Conservation (phyloP, 2,797 vertebrate genomes). For the Characodon lateralis region DNA sequence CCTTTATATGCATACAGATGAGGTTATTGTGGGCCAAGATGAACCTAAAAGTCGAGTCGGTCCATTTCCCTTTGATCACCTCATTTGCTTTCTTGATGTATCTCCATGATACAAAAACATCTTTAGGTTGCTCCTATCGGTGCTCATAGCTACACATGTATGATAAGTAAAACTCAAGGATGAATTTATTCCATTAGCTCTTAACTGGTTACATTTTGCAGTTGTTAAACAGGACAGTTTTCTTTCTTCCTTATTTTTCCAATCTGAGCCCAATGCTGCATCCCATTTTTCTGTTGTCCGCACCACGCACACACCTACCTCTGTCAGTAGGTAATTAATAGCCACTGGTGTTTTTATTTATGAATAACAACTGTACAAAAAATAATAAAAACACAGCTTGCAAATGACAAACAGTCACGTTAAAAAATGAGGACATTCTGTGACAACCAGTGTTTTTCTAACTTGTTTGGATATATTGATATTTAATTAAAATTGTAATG, state of each 20-base stretch:
- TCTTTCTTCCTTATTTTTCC: background rate
- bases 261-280: background rate
- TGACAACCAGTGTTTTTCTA: too few species aligned
- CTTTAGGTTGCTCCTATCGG: background rate
- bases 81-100: slow-evolving; percentile 7
- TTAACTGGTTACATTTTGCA: background rate
- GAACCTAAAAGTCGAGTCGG: background rate
- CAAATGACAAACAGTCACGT: background rate
- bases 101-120: background rate
- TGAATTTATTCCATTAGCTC: background rate
- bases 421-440: background rate
- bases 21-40: slow-evolving; percentile 6
- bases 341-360: background rate
- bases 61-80: background rate
- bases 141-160: background rate
- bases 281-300: background rate
- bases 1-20: slow-evolving; percentile 6
- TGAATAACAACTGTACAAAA: background rate
- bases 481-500: too few species aligned
- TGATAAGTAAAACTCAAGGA: background rate
- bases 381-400: background rate
- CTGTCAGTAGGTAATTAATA: background rate
- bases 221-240: background rate
- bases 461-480: too few species aligned
- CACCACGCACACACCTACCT: background rate